Evolutionary conservation across 2,113 vertebrate genomes (phyloP), one percentile per base, ranked within the genome.

Genomic region (Ammodytes dubius): DNA sequence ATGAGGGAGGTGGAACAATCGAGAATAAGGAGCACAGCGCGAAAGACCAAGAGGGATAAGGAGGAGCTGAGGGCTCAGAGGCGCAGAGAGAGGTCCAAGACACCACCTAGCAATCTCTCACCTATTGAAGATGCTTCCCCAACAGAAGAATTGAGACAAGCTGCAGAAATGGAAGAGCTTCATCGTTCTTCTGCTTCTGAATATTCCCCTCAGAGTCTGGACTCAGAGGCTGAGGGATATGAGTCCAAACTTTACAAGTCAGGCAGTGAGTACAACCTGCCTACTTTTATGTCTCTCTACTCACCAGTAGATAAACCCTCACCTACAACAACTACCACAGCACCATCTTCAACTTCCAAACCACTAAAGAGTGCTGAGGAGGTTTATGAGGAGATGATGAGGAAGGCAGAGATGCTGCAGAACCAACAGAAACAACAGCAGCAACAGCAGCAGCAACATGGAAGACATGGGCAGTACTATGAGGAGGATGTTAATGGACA

Each of bases 331-430:
- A 92, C 92, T 17, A 95, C 94, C 4, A 74, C 91, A 57, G 81
- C 96, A 47, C 89, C 95, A 27, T 95, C 96, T 67, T 95, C 96
- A 0, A 94, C 91, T 50, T 82, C 96, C 74, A 98, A 98, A 86
- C 96, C 97, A 19, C 92, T 99, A 59, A 99, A 99, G 90, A 99
- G 97, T 0, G 97, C 98, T 0, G 98, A 99, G 84, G 98, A 99
- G 89, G 98, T 98, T 56, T 99, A 99, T 0, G 98, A 99, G 85
- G 98, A 99, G 87, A 98, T 99, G 97, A 99, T 99, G 98, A 95
- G 96, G 68, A 99, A 99, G 89, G 98, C 98, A 0, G 97, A 99
- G 91, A 92, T 98, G 93, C 95, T 99, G 72, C 97, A 99, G 90
- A 97, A 97, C 87, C 94, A 95, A 83, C 94, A 95, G 67, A 93